phyloP scores from a whole-genome alignment of 37 sponge, comb jelly and placozoan genomes.

The Chondrosia reniformis region DNA sequence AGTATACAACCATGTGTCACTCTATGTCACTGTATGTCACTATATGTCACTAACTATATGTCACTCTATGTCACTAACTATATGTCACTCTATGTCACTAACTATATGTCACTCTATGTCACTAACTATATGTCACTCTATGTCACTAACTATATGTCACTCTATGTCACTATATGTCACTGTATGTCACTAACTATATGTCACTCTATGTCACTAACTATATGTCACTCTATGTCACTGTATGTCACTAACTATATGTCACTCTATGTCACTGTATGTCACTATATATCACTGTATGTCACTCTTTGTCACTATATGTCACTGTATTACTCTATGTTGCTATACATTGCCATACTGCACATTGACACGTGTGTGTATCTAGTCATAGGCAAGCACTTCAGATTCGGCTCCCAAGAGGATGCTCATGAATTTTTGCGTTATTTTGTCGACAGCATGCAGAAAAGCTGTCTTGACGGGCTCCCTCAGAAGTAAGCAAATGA shows the following conservation, averaged over 20 bases:
- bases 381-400: slow-evolving; percentile 89
- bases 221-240: too few species aligned
- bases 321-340: not conserved
- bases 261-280: not conserved
- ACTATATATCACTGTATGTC: not conserved
- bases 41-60: too few species aligned
- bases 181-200: too few species aligned
- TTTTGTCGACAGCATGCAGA: slow-evolving; percentile 87
- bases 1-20: too few species aligned
- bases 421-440: slow-evolving; percentile 98
- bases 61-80: too few species aligned
- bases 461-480: slow-evolving; percentile 59
- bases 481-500: slow-evolving; percentile 40
- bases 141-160: too few species aligned
- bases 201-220: too few species aligned
- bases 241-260: not conserved
- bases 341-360: not conserved
- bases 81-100: too few species aligned
- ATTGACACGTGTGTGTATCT: not conserved
- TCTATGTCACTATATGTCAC: too few species aligned
- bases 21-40: too few species aligned
- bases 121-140: too few species aligned
- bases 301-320: not conserved
- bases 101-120: too few species aligned
- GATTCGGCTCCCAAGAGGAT: slow-evolving; percentile 93